Evolutionary conservation across 2,888 invertebrate genomes (phyloP), one percentile per base, ranked within the genome.

Genomic region (Cephus runcator): DNA sequence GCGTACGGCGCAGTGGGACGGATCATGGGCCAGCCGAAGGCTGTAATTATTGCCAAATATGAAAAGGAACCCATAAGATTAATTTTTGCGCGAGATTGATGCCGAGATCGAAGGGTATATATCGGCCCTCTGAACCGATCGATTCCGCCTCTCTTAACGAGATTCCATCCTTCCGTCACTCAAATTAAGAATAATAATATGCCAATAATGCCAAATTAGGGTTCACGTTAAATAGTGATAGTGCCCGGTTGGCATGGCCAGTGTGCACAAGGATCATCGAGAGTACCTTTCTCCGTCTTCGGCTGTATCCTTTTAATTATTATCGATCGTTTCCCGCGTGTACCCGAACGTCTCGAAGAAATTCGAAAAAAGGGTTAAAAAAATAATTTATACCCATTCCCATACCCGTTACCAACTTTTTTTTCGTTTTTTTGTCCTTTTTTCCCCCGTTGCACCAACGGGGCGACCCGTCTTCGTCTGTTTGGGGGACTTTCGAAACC

Each of bases 41-140:
- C 90, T 91, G 91, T 91, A 91, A 91, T 91, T 91, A 91, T 91
- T 90, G 88, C 90, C 89, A 91, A 91, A 91, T 90, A 91, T 90
- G 90, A 91, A 90, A 91, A 90, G 87, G 88, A 86, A 86, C 85
- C 87, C 84, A 84, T 85, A 87, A 90, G 91, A 91, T 91, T 91
- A 91, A 91, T 91, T 90, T 90, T 88, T 90, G 85, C 90, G 87
- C 87, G 91, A 91, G 91, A 91, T 91, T 91, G 91, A 91, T 91
- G 91, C 90, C 86, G 88, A 85, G 89, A 89, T 88, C 90, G 89
- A 89, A 88, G 86, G 88, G 83, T 87, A 56, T 56, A 56, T 56
- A 86, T 87, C 87, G 82, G 81, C 79, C 23, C 77, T 71, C 69
- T 76, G 73, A 81, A 81, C 87, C 87, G 85, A 89, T 89, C 88